Evolutionary conservation across 2,797 vertebrate genomes (phyloP), one percentile per base, ranked within the genome.

Genomic region (Acrossocheilus wenchowensis): DNA sequence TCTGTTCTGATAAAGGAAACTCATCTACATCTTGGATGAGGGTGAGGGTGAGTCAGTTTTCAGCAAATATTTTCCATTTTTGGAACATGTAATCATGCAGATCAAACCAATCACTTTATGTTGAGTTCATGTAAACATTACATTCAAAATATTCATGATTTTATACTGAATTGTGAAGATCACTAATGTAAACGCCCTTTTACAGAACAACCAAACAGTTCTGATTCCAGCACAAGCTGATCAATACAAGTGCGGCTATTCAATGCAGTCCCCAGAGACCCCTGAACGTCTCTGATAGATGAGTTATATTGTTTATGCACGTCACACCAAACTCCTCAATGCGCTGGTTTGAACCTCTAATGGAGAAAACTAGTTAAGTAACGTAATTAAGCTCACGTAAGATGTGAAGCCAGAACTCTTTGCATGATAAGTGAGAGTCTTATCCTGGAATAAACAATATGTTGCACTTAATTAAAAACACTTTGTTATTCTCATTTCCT

Each of bases 361-460:
- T 66, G 73, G 48, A 41, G n/a, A 68, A 21, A 84, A 82, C 66
- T 39, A 43, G 41, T 69, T 81, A 50, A 72, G 30, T 62, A 74
- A 41, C 34, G 3, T 78, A 54, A 84, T 84, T 50, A 78, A 14
- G 8, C 19, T 64, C 14, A 68, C 34, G 74, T 68, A 17, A 73
- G 30, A 62, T 75, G 77, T 34, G 64, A 82, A 79, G 19, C 50
- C 68, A 87, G 66, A 78, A 57, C 48, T 60, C 50, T 64, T 66
- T 57, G 50, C 71, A 39, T 73, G 57, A 84, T 66, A 77, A 84
- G 57, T 77, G 45, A 66, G 60, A 43, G 69, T 57, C 68, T 82
- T 48, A 73, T 73, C 39, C 52, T 7, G 23, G 26, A 39, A 64
- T 81, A 30, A 81, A 77, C 45, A 74, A 45, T 87, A 72, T 78